Percentiles rank a stretch among this genome's conserved stretches.
Conservation (phyloP, 30 jellyfish, hydroid and myxozoan species). For the Aurelia aurita region DNA sequence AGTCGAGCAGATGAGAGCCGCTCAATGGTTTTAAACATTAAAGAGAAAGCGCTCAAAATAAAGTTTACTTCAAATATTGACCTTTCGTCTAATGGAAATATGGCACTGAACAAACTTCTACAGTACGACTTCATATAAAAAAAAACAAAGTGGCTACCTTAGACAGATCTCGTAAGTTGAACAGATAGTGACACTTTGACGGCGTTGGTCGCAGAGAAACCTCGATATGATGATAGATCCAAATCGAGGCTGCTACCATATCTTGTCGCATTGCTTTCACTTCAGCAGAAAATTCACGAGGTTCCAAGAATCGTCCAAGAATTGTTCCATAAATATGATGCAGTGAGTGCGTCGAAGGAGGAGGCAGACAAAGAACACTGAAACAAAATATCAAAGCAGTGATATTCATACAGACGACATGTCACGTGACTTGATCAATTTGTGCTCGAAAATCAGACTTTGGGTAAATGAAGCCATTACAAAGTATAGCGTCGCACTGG, state of each 20-base stretch:
- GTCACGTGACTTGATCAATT: no score
- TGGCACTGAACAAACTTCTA: no score
- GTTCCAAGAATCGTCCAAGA: slow-evolving; percentile 74
- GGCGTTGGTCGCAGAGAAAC: slow-evolving; percentile 79
- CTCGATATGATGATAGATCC: slow-evolving; percentile 54
- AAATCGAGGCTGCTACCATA: slow-evolving; percentile 65
- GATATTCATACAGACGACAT: no score
- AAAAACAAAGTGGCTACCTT: slow-evolving; percentile 42
- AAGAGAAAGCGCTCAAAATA: no score
- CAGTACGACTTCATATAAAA: no score
- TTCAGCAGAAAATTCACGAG: slow-evolving; percentile 73
- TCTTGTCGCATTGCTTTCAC: slow-evolving; percentile 68
- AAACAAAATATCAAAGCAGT: neutral
- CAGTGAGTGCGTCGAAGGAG: slow-evolving; percentile 76
- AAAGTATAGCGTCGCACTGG: no score
- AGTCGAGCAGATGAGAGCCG: no score
- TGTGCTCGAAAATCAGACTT: no score
- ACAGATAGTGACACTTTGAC: slow-evolving; percentile 80
- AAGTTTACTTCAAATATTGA: no score
- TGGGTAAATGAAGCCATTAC: no score
- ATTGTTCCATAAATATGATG: slow-evolving; percentile 83
- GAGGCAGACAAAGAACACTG: slow-evolving; percentile 90
- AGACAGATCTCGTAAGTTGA: slow-evolving; percentile 82
- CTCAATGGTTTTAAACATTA: no score
- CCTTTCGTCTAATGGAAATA: no score